Evolutionary conservation across 2,113 vertebrate genomes (phyloP).

Genomic region (Lepus timidus): DNA sequence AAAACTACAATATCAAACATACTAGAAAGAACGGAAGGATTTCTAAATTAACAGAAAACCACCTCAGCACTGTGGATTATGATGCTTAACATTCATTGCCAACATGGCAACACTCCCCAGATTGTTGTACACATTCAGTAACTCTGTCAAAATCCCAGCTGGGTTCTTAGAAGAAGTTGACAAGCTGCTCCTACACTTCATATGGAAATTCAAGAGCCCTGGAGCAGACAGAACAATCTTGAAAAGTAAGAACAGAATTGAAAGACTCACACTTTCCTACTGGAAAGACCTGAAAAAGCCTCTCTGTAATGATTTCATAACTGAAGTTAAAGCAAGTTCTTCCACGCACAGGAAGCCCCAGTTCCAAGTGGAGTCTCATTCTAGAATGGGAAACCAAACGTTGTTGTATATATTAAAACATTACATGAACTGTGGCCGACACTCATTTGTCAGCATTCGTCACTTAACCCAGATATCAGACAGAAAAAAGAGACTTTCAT

Average conservation of each 20-base stretch:
- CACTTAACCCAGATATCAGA: constrained; percentile 56
- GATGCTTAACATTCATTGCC: background rate
- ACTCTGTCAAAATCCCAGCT: background rate
- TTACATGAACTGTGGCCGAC: constrained; percentile 79
- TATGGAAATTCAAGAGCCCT: background rate
- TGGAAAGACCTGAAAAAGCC: constrained; percentile 70
- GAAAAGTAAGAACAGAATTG: constrained; percentile 16
- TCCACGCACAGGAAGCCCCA: constrained; percentile 83
- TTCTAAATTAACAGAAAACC: background rate
- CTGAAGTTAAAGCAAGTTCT: constrained; percentile 83
- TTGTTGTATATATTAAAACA: constrained; percentile 76
- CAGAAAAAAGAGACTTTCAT: constrained; percentile 81
- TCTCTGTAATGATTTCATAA: constrained; percentile 86
- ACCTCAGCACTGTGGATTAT: background rate
- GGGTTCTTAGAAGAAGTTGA: background rate
- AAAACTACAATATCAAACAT: constrained; percentile 3
- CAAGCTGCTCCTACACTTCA: background rate
- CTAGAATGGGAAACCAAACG: constrained; percentile 78
- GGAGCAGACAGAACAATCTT: background rate
- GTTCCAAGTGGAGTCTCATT: constrained; percentile 79
- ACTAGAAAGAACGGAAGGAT: background rate
- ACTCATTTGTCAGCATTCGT: constrained; percentile 31
- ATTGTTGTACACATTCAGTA: background rate
- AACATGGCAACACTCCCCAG: background rate
- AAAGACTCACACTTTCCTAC: background rate